These are phyloP conservation scores for Fabriciana adippe DNA, from an alignment of 2,888 invertebrate genomes.

Conservation along the genomic window DNA sequence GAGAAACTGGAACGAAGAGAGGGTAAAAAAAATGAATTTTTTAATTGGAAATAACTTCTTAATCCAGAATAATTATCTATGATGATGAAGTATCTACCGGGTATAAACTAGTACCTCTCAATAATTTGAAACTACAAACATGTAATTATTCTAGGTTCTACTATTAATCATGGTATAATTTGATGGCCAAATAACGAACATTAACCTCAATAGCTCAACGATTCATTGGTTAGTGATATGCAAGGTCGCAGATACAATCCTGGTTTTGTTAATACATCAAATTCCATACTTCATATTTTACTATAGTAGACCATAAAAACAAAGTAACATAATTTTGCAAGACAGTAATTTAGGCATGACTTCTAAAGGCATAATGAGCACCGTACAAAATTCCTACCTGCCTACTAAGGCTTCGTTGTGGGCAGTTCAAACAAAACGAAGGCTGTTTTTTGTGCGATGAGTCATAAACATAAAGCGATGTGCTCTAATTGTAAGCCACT, in stretches of 20 bases:
- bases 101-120: too few species aligned
- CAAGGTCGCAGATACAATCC: conserved; percentile 16
- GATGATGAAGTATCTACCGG: too few species aligned
- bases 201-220: conserved; percentile 16
- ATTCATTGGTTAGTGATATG: not conserved
- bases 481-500: conserved; percentile 59
- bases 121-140: conserved; percentile 13
- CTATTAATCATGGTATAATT: conserved; percentile 15
- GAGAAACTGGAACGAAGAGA: too few species aligned
- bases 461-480: conserved; percentile 52
- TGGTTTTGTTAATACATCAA: not conserved
- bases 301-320: not conserved
- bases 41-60: too few species aligned
- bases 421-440: conserved; percentile 46
- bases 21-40: too few species aligned
- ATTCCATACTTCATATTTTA: not conserved
- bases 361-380: conserved; percentile 49
- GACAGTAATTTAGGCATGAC: conserved; percentile 40
- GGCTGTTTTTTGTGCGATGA: conserved; percentile 59
- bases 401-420: conserved; percentile 49
- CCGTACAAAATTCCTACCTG: conserved; percentile 47
- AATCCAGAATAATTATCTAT: too few species aligned
- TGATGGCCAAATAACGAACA: conserved; percentile 11
- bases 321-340: conserved; percentile 36
- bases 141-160: conserved; percentile 9